A percentile compares a stretch with the other conserved stretches of the same genome.
These are phyloP conservation scores for Psilopogon haemacephalus DNA, from an alignment of 2,113 vertebrate genomes.

Conservation along the genomic window DNA sequence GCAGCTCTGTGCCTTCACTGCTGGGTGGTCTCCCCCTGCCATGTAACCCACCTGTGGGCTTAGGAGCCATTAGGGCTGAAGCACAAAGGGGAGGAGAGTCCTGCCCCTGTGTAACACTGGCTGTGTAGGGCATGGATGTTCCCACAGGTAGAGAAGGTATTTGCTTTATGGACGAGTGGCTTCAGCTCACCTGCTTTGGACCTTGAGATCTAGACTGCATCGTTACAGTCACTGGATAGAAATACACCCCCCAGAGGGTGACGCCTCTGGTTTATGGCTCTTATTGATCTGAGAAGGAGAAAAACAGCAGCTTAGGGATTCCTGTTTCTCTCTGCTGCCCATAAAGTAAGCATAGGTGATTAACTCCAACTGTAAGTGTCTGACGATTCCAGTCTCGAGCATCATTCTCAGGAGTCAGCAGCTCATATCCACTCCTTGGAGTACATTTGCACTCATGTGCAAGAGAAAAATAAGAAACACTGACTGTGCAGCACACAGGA, in stretches of 20 bases:
- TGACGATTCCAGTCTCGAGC: not conserved
- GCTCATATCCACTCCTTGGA: not conserved
- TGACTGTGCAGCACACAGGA: not conserved
- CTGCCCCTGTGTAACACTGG: not conserved
- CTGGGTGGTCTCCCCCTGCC: not conserved
- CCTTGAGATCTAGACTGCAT: not conserved
- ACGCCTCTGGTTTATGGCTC: not conserved
- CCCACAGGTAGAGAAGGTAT: not conserved
- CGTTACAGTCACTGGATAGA: not conserved
- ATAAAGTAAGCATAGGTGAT: not conserved
- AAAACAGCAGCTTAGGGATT: not conserved
- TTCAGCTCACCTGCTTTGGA: not conserved
- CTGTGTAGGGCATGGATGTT: not conserved
- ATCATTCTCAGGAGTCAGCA: not conserved
- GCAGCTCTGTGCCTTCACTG: not conserved
- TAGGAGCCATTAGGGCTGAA: not conserved
- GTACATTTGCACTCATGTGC: not conserved
- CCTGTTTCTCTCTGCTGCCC: not conserved
- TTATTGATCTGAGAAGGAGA: not conserved
- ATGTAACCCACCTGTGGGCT: fast-evolving
- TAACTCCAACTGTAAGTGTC: not conserved
- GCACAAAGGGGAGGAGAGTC: not conserved
- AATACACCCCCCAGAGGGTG: not conserved
- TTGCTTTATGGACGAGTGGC: not conserved
- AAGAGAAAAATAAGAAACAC: not conserved